Base-by-base conservation (phyloP, 2,113 vertebrate species). In the Atlantisia rogersi region DNA sequence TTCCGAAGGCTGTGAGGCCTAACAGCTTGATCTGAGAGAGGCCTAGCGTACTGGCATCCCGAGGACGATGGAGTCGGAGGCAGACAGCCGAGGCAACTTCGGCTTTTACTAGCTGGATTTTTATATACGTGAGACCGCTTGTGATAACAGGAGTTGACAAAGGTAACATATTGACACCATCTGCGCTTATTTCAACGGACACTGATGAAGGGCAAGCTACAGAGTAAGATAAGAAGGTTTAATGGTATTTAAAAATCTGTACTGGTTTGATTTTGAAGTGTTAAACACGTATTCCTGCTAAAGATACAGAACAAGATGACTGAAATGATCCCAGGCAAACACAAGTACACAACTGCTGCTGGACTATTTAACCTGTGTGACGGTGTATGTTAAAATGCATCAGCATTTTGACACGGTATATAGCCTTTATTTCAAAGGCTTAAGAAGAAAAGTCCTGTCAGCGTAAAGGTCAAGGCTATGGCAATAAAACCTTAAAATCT, bases 61-160 rank as follows among this genome's bases (percentile, higher is more conserved):
- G 98, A 11, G 99, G 99, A 32, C 99, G 98, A 96, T 99, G 99
- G 21, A 99, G 98, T 83, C 99, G 97, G 70, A 99, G 98, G 92
- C 99, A 99, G 90, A 99, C 99, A 15, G 99, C 99, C 1, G 99
- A 99, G 5, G 99, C 99, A 53, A 99, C 99, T 97, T 99, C 99
- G 11, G 99, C 99, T 97, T 99, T 99, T 29, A 99, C 99, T 90
- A 99, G 98, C 95, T 99, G 99, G 93, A 99, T 99, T 98, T 99
- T 99, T 84, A 99, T 99, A 94, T 99, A 99, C 1, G 99, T 99
- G 84, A 99, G 98, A 78, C 99, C 99, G 8, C 99, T 99, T 73
- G 99, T 99, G 97, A 99, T 98, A 83, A 99, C 98, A 10, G 99
- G 99, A 7, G 99, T 99, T 53, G 99, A 99, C 92, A 99, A 98